Evolutionary conservation across 1,140 invertebrate species (phyloP), one percentile per base, ranked within the genome.

Genomic region (Drosophila paulistorum): DNA sequence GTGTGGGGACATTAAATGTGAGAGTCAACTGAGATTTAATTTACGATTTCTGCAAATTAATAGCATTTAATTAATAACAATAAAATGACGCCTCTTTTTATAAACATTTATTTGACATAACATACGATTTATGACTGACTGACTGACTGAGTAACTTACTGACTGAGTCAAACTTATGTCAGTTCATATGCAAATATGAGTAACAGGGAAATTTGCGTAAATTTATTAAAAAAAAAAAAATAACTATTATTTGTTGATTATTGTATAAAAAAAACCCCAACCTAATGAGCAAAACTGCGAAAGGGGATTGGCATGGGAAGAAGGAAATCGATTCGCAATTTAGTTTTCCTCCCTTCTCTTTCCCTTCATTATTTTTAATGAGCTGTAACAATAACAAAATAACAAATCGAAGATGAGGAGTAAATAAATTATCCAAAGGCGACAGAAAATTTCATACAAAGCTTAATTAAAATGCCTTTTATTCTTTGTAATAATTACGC

Each of bases 11-110:
- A 79, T 85, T 87, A 82, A 85, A 81, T 72, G 82, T 65, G 80
- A 55, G 55, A 74, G 74, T 68, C 68, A 70, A 42, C 73, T 65
- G 62, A 81, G 85, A 90, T 89, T 89, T 89, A 90, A 89, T 89
- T 89, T 89, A 89, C 85, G 85, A 89, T 89, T 89, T 90, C 85
- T 90, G 82, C 86, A 89, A 89, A 89, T 89, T 90, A 89, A 89
- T 89, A 90, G 85, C 85, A 59, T 89, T 89, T 90, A 89, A 89
- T 89, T 89, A 89, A 89, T 89, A 89, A 89, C 85, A 89, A 90
- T 89, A 89, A 89, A 89, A 85, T 89, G 85, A 89, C 85, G 85
- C 85, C 86, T 89, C 65, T 57, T 70, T 81, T 89, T 89, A 89
- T 89, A 81, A 77, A 81, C 85, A 81, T 89, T 89, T 89, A 89